Evolutionary conservation across 2,888 invertebrate species (phyloP), one percentile per base, ranked within the genome.

Genomic region (Axea sp.): DNA sequence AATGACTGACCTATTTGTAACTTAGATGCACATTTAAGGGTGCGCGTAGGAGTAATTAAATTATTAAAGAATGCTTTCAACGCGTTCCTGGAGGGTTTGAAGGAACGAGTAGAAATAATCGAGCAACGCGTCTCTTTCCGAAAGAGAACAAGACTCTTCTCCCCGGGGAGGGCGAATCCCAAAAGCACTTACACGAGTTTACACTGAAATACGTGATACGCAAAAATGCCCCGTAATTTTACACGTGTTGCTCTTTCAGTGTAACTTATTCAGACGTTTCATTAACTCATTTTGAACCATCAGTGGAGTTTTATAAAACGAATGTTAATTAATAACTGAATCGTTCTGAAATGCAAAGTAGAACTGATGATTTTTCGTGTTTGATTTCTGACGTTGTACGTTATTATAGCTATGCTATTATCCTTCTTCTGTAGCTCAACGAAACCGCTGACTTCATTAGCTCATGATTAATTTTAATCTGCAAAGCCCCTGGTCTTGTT

Each of bases 381-480:
- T n/a, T n/a, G n/a, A n/a, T n/a, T n/a, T n/a, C n/a, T n/a, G n/a
- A 9, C 28, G 28, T 15, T 15, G n/a, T 37, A 17, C 6, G 31
- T 22, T 45, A 45, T 45, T 53, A 65, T 28, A 30, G 31, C 51
- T 35, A 37, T 26, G 43, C 62, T 41, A 62, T 71, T 55, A 71
- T 41, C 69, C 62, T 39, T 65, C 65, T 72, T 53, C 45, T 33
- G 12, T 11, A 53, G 57, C 51, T 33, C 60, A 65, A 71, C 51
- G 39, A 64, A 68, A 65, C 57, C 69, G 47, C 64, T 64, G 60
- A 69, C 73, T 78, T 83, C 84, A 84, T 83, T 82, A 83, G 79
- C 80, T 81, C 76, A 77, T 80, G 80, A 82, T 84, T 84, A 84
- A 84, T 84, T 84, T 83, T 83, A 84, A 84, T 84, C 81, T 81